Evolutionary conservation across 1,140 invertebrate genomes (phyloP), one percentile per base, ranked within the genome.

Genomic region (Hyles euphorbiae): DNA sequence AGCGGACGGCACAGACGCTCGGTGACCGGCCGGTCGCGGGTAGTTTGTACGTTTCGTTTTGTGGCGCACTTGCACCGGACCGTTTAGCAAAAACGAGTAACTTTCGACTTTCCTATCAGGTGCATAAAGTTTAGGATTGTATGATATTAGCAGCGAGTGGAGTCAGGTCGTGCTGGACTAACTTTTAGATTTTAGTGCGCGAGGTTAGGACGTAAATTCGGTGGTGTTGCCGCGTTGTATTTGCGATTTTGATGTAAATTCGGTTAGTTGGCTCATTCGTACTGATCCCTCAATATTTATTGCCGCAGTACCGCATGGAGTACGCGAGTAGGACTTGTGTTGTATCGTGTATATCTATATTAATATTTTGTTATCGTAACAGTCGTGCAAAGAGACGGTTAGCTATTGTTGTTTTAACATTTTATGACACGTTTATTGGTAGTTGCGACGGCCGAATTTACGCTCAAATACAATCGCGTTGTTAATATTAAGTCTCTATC

Each of bases 401-500:
- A 5, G 36, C 36, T 40, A 40, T 40, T 40, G 22, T 22, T 22
- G 22, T 40, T 40, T 40, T 5, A 3, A 40, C 36, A 40, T 40
- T 40, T 40, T 40, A 40, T 8, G 36, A 40, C 4, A 40, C 36
- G 36, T 40, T 40, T 40, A 8, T 22, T 22, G 22, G 22, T 22
- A 10, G 2, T 5, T 48, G 5, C 2, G 5, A 5, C 46, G n/a
- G 8, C 22, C n/a, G 45, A 22, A 55, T 55, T 46, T 56, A 47
- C 54, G 34, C 8, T 48, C 54, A 48, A 56, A 47, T 10, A 34
- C 11, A 7, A 48, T 34, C 33, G 54, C 54, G 44, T 56, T 47
- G n/a, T 47, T 34, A 47, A 56, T 47, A 36, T 5, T 84, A 87
- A 85, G 83, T 81, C 68, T 82, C 76, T 83, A 84, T 85, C 83